A percentile compares a stretch with the other conserved stretches of the same genome.
These are phyloP conservation scores for Drosophila grimshawi DNA, from an alignment of 1,140 invertebrate species.

Conservation along the genomic window DNA sequence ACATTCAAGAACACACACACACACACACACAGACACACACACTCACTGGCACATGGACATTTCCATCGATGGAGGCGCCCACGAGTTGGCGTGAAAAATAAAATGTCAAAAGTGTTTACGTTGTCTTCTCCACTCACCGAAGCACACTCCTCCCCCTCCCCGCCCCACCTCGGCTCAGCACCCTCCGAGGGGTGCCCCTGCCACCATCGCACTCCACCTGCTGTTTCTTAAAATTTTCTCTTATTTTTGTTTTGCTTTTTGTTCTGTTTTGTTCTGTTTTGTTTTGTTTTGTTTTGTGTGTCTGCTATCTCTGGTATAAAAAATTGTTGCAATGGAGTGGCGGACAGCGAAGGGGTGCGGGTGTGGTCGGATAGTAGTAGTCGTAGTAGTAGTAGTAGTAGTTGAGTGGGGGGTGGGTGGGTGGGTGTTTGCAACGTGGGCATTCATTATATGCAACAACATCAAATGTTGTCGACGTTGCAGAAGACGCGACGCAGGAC, in stretches of 20 bases:
- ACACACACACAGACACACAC: not conserved
- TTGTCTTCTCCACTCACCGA: constrained; percentile 26
- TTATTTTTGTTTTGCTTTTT: not conserved
- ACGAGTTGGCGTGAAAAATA: constrained; percentile 71
- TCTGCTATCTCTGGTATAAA: constrained; percentile 64
- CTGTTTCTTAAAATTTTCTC: not conserved
- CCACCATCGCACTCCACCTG: not conserved
- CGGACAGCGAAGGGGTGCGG: too few relatives aligned
- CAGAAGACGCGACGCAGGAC: constrained; percentile 63
- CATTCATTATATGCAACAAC: constrained; percentile 80
- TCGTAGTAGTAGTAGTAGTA: too few relatives aligned
- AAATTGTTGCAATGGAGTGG: constrained; percentile 57
- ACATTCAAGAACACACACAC: constrained; percentile 6
- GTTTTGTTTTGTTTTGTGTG: constrained; percentile 13
- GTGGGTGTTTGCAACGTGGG: constrained; percentile 18
- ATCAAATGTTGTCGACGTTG: constrained; percentile 78
- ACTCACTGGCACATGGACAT: constrained; percentile 14
- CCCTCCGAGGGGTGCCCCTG: too few relatives aligned
- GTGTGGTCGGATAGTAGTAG: too few relatives aligned
- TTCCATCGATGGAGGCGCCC: constrained; percentile 39
- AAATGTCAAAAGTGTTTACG: constrained; percentile 81
- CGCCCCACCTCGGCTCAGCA: too few relatives aligned
- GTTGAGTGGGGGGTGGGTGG: not conserved
- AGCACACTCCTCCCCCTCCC: not conserved
- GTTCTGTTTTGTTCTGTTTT: not conserved